Percentiles rank a stretch among this genome's conserved stretches.
phyloP scores from a whole-genome alignment of 2,888 invertebrate genomes.

The Hypomecis atomaria region DNA sequence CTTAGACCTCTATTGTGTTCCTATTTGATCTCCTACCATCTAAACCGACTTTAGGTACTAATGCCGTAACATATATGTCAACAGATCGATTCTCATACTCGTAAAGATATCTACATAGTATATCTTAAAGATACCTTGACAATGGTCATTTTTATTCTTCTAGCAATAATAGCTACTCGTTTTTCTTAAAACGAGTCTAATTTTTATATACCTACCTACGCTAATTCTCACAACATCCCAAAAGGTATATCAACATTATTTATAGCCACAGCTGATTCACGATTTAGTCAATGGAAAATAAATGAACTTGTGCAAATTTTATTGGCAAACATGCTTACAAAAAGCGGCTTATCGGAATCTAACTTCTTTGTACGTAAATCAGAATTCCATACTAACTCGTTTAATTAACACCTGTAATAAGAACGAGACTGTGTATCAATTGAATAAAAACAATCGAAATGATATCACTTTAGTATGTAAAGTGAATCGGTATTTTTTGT shows the following conservation, averaged over 20 bases:
- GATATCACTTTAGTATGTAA: too few species aligned
- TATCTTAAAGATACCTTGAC: too few species aligned
- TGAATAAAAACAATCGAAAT: neutral
- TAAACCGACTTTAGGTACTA: too few species aligned
- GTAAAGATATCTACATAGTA: too few species aligned
- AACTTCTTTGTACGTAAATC: neutral
- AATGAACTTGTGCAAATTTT: neutral
- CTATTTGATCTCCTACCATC: too few species aligned
- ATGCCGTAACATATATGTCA: too few species aligned
- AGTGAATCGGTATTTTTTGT: too few species aligned
- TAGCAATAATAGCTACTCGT: too few species aligned
- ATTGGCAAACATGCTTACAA: neutral
- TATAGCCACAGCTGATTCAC: neutral
- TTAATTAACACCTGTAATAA: constrained; percentile 2
- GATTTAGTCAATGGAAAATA: constrained; percentile 8
- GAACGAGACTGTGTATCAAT: neutral
- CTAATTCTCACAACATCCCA: neutral
- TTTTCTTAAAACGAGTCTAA: neutral
- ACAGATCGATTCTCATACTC: too few species aligned
- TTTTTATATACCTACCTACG: neutral
- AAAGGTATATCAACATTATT: neutral
- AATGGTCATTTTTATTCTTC: too few species aligned
- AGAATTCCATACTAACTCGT: neutral
- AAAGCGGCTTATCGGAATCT: neutral
- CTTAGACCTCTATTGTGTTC: too few species aligned